These are phyloP conservation scores for Lepisosteus oculatus DNA, from an alignment of 2,113 vertebrate genomes.

Conservation along the genomic window DNA sequence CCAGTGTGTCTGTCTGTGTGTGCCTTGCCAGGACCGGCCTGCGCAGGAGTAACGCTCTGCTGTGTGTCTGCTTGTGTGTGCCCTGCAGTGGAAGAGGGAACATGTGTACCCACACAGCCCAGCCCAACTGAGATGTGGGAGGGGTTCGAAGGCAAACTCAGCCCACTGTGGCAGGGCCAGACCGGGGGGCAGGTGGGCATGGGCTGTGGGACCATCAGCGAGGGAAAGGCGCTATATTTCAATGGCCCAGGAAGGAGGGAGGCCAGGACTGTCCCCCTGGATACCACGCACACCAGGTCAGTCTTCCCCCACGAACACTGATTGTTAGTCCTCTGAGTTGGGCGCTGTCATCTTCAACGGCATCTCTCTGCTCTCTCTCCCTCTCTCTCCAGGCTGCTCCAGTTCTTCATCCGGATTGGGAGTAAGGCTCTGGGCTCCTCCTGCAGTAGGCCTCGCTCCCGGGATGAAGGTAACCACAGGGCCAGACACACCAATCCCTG, in stretches of 20 bases:
- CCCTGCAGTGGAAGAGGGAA: constrained; percentile 82
- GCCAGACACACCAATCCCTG: too few relatives aligned
- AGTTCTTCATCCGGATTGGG: constrained; percentile 95
- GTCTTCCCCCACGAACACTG: neutral
- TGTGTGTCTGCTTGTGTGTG: constrained; percentile 22
- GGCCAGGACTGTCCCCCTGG: constrained; percentile 82
- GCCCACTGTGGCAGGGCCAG: constrained; percentile 90
- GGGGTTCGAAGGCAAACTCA: constrained; percentile 93
- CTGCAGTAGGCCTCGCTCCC: constrained; percentile 85
- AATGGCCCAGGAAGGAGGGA: constrained; percentile 85
- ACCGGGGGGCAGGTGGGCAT: constrained; percentile 84
- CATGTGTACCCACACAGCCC: constrained; percentile 82
- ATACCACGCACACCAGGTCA: constrained; percentile 90
- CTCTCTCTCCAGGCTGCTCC: constrained; percentile 74
- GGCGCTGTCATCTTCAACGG: neutral
- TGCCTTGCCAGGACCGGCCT: neutral
- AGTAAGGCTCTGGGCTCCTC: constrained; percentile 83
- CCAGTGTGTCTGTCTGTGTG: neutral
- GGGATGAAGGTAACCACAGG: constrained; percentile 84
- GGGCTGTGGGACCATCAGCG: constrained; percentile 85
- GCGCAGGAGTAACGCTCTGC: neutral
- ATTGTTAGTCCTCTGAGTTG: too few relatives aligned
- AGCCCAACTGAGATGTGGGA: constrained; percentile 89
- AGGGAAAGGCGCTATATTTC: constrained; percentile 92
- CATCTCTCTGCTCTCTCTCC: neutral